Conservation (phyloP, 2,113 vertebrate species). For the Pygoscelis antarcticus region DNA sequence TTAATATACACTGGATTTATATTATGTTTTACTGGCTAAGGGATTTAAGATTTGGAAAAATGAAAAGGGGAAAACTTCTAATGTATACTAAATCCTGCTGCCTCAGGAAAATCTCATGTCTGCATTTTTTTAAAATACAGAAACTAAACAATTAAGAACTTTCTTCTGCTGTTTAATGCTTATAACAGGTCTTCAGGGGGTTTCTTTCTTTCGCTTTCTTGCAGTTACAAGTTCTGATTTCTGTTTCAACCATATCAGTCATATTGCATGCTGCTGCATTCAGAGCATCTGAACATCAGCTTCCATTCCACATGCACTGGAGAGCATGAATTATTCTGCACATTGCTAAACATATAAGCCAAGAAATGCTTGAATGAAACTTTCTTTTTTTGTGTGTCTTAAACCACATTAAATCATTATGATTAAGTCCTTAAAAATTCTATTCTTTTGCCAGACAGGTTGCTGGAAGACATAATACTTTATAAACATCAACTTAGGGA, state of each 20-base stretch:
- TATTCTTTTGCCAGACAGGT: neutral
- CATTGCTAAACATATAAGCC: neutral
- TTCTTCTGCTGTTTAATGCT: neutral
- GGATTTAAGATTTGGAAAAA: neutral
- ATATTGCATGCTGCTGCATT: neutral
- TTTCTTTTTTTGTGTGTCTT: neutral
- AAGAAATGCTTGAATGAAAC: neutral
- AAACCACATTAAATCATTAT: neutral
- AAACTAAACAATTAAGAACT: neutral
- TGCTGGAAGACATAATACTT: neutral
- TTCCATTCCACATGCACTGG: neutral
- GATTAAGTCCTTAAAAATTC: neutral
- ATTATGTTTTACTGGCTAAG: neutral
- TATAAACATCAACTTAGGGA: neutral
- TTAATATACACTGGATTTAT: neutral
- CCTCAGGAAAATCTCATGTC: neutral
- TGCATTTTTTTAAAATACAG: neutral
- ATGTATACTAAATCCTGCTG: neutral
- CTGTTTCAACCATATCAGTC: neutral
- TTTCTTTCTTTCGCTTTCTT: neutral
- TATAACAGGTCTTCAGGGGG: neutral
- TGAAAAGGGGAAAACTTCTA: neutral
- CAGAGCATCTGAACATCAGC: neutral
- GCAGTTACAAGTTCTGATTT: neutral
- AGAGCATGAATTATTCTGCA: neutral